Percentiles rank a stretch among this genome's conserved stretches.
phyloP scores from a whole-genome alignment of 2,113 vertebrate species.

The Sprattus sprattus region DNA sequence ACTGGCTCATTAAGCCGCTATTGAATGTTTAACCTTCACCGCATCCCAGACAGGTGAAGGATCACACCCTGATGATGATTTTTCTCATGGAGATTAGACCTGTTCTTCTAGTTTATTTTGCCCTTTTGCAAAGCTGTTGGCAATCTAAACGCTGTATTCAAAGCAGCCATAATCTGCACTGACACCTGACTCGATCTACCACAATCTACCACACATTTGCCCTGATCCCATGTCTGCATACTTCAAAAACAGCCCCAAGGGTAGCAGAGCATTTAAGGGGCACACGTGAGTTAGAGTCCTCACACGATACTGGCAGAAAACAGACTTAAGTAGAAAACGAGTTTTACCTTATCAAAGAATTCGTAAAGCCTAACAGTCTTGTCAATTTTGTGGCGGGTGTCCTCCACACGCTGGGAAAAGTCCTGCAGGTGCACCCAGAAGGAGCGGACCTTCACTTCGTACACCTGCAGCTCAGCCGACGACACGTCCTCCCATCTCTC shows the following conservation, averaged over 20 bases:
- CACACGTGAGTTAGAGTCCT: not conserved
- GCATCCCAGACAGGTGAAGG: not conserved
- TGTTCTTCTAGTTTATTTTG: not conserved
- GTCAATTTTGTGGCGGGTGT: constrained; percentile 63
- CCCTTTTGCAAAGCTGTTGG: not conserved
- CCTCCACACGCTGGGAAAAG: constrained; percentile 72
- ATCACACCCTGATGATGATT: not conserved
- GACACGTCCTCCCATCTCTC: constrained; percentile 70
- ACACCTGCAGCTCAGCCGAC: constrained; percentile 63
- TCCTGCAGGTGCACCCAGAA: constrained; percentile 65
- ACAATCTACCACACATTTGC: not conserved
- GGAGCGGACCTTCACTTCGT: constrained; percentile 62
- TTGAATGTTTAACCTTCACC: not conserved
- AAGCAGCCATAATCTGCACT: not conserved
- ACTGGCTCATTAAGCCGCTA: not conserved
- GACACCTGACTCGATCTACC: not conserved
- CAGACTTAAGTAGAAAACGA: not conserved
- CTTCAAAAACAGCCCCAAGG: not conserved
- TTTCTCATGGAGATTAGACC: not conserved
- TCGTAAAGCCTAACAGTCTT: constrained; percentile 71
- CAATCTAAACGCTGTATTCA: not conserved
- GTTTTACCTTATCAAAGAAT: constrained; percentile 77
- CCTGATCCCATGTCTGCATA: too few relatives aligned
- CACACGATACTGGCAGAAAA: not conserved
- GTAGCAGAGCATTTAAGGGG: not conserved